Conservation (phyloP, 2,113 vertebrate genomes). For the Struthio camelus region DNA sequence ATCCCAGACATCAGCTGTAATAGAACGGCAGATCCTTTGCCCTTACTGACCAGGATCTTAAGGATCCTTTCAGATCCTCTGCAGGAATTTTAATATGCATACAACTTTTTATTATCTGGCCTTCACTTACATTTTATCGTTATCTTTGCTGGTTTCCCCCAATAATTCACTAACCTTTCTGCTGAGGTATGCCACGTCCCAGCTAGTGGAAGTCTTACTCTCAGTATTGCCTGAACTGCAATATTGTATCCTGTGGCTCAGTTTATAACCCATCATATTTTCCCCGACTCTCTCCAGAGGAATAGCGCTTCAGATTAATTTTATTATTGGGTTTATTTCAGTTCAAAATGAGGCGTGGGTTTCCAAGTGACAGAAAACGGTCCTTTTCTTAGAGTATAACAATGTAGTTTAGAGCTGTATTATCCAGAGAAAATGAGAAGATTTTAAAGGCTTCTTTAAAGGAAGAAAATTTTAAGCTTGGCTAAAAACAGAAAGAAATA, state of each 20-base stretch:
- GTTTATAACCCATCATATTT: slow-evolving; percentile 54
- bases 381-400: slow-evolving; percentile 51
- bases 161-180: not conserved
- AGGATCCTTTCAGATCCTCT: not conserved
- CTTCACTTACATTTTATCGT: not conserved
- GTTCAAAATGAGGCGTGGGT: slow-evolving; percentile 63
- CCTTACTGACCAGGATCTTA: not conserved
- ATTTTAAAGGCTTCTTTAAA: slow-evolving; percentile 54
- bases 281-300: slow-evolving; percentile 28
- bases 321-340: slow-evolving; percentile 68
- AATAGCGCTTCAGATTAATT: slow-evolving; percentile 56
- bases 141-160: not conserved
- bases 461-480: slow-evolving; percentile 49
- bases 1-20: not conserved
- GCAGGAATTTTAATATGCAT: not conserved
- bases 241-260: slow-evolving; percentile 29
- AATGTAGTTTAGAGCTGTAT: slow-evolving; percentile 46
- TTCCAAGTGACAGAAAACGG: slow-evolving; percentile 64
- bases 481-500: slow-evolving; percentile 45
- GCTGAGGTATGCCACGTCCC: slow-evolving; percentile 14
- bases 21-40: not conserved
- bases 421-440: slow-evolving; percentile 58
- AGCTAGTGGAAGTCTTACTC: not conserved
- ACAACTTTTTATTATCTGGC: not conserved
- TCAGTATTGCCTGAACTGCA: not conserved